Percentiles rank a stretch among this genome's conserved stretches.
Evolutionary conservation across 2,113 vertebrate species (phyloP).

Genomic region (Muscicapa adusta): DNA sequence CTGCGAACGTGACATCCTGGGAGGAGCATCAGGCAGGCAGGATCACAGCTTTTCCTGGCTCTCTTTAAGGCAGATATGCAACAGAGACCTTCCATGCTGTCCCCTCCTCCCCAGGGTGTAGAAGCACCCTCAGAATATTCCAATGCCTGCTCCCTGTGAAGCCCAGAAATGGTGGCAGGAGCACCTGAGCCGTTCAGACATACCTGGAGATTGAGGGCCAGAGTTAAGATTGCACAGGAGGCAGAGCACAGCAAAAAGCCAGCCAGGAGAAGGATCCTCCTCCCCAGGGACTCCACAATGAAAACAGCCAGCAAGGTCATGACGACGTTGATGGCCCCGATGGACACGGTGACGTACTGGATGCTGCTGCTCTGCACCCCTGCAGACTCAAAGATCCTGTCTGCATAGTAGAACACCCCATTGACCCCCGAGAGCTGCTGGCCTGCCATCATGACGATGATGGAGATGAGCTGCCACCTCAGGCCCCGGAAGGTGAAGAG

Average conservation of each 20-base stretch:
- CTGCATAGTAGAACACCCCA: conserved; percentile 91
- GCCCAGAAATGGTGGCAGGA: neutral
- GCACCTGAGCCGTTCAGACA: neutral
- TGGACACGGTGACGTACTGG: conserved; percentile 88
- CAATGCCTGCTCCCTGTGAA: neutral
- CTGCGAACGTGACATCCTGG: fast-evolving
- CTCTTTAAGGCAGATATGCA: neutral
- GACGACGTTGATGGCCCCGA: conserved; percentile 85
- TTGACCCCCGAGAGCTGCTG: conserved; percentile 94
- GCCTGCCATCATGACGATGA: conserved; percentile 84
- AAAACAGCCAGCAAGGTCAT: conserved; percentile 86
- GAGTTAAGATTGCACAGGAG: conserved; percentile 78
- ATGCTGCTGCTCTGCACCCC: conserved; percentile 72
- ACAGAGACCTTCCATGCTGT: neutral
- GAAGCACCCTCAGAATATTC: neutral
- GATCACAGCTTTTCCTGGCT: neutral
- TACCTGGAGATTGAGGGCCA: conserved; percentile 86
- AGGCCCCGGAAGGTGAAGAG: conserved; percentile 79
- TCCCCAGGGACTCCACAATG: conserved; percentile 84
- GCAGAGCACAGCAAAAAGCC: conserved; percentile 84
- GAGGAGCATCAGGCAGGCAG: neutral
- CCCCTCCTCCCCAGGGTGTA: neutral
- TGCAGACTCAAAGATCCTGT: conserved; percentile 82
- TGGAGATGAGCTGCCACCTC: conserved; percentile 88
- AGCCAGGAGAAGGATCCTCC: conserved; percentile 80